A percentile compares a stretch with the other conserved stretches of the same genome.
These are phyloP conservation scores for Serripes groenlandicus DNA, from an alignment of 2,888 invertebrate species.

Conservation along the genomic window DNA sequence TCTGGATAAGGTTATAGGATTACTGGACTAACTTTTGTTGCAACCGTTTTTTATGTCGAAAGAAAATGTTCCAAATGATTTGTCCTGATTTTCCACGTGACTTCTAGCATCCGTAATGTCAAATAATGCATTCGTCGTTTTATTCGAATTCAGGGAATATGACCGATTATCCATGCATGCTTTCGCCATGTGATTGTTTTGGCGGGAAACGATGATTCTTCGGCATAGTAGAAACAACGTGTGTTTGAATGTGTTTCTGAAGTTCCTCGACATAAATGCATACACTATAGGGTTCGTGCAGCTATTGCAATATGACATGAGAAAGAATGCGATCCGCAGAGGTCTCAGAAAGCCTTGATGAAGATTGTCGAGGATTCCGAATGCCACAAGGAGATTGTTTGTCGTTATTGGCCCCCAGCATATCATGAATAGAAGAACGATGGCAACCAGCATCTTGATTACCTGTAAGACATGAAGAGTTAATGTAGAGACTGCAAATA, in stretches of 20 bases:
- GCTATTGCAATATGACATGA: conserved; percentile 91
- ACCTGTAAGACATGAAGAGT: too few species aligned
- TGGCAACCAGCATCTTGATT: conserved; percentile 91
- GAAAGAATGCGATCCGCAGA: conserved; percentile 89
- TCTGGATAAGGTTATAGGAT: too few species aligned
- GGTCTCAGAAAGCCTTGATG: conserved; percentile 89
- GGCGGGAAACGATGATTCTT: conserved; percentile 29
- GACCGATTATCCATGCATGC: conserved; percentile 10
- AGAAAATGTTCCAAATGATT: too few species aligned
- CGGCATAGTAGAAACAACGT: conserved; percentile 72
- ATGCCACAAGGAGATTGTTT: conserved; percentile 90
- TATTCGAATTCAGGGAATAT: not conserved
- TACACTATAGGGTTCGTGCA: conserved; percentile 92
- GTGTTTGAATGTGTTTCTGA: conserved; percentile 87
- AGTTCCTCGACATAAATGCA: conserved; percentile 92
- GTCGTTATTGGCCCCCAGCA: conserved; percentile 91
- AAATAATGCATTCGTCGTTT: not conserved
- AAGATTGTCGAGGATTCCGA: conserved; percentile 87
- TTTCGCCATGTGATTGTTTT: conserved; percentile 3
- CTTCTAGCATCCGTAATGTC: conserved; percentile 7
- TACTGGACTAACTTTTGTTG: too few species aligned
- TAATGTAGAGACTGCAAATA: too few species aligned
- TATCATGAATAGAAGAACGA: conserved; percentile 90
- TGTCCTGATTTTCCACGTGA: too few species aligned
- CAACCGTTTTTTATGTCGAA: too few species aligned